Conservation (phyloP, 92 coral and sea anemone genomes). For the Epizoanthus stellaris region DNA sequence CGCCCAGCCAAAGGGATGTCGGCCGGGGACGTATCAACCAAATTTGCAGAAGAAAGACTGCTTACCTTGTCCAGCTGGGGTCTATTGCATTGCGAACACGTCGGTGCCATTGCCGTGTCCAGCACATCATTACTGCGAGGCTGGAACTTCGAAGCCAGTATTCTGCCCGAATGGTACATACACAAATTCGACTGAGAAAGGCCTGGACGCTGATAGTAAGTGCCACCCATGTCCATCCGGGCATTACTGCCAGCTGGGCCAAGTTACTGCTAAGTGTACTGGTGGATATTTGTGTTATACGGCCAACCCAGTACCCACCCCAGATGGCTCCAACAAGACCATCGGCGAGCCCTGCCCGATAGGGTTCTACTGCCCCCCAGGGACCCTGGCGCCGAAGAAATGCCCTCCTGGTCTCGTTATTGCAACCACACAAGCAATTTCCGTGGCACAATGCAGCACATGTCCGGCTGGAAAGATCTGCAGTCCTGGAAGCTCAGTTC, state of each 20-base stretch:
- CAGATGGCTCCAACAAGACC: conserved; percentile 80
- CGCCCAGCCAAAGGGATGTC: conserved; percentile 84
- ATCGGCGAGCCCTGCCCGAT: conserved; percentile 81
- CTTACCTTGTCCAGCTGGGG: conserved; percentile 81
- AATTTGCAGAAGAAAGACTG: conserved; percentile 65
- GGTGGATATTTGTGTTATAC: conserved; percentile 88
- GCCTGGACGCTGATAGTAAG: conserved; percentile 64
- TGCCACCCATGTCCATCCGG: conserved; percentile 88
- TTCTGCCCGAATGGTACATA: conserved; percentile 95
- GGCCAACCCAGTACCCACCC: conserved; percentile 83
- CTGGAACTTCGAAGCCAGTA: conserved; percentile 76
- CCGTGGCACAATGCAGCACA: conserved; percentile 76
- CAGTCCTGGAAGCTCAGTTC: conserved; percentile 75
- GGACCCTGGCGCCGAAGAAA: conserved; percentile 62
- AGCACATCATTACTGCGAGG: conserved; percentile 76
- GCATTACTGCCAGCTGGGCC: conserved; percentile 89
- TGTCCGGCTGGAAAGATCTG: conserved; percentile 98
- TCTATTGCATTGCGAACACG: conserved; percentile 86
- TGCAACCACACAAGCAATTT: conserved; percentile 77
- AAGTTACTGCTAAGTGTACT: conserved; percentile 72
- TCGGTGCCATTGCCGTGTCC: conserved; percentile 86
- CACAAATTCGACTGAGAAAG: conserved; percentile 65
- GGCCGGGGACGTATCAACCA: conserved; percentile 90
- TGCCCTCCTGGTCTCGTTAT: conserved; percentile 86
- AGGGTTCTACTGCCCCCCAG: conserved; percentile 90